These are phyloP conservation scores for Pelecanus crispus DNA, from an alignment of 2,113 vertebrate species.

Conservation along the genomic window DNA sequence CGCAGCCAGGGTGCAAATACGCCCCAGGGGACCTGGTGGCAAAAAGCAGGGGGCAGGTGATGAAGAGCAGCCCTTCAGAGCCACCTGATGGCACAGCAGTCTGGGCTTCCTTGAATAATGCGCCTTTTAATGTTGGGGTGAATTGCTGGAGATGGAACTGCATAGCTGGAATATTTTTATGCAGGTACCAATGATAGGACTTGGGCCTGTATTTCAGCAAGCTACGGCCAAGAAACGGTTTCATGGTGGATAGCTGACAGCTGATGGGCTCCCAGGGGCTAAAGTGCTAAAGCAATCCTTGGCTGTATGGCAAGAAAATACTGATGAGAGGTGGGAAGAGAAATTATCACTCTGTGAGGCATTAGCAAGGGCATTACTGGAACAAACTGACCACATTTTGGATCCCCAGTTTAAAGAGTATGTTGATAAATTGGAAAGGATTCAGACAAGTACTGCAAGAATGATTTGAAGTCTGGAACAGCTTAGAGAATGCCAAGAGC, in stretches of 20 bases:
- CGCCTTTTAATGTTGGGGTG: rapidly evolving
- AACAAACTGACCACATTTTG: constrained; percentile 21
- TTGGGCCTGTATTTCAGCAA: background rate
- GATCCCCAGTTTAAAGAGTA: background rate
- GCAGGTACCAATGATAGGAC: background rate
- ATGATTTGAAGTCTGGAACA: constrained; percentile 18
- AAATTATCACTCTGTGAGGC: background rate
- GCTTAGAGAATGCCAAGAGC: constrained; percentile 1
- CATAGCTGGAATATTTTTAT: background rate
- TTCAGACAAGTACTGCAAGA: background rate
- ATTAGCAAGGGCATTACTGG: constrained; percentile 25
- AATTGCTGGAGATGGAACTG: background rate
- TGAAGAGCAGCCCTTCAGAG: background rate
- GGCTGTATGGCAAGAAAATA: background rate
- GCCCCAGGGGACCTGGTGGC: background rate
- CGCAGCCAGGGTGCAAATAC: rapidly evolving
- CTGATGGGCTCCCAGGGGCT: background rate
- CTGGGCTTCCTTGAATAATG: rapidly evolving
- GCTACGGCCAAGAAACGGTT: background rate
- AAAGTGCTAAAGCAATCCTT: background rate
- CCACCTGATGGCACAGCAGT: background rate
- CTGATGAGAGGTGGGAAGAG: background rate
- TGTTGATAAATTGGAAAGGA: constrained; percentile 36
- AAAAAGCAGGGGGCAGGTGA: background rate
- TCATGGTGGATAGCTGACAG: background rate